Percentiles rank a stretch among this genome's conserved stretches.
Evolutionary conservation across 2,113 vertebrate species (phyloP).

Genomic region (Corvus hawaiiensis): DNA sequence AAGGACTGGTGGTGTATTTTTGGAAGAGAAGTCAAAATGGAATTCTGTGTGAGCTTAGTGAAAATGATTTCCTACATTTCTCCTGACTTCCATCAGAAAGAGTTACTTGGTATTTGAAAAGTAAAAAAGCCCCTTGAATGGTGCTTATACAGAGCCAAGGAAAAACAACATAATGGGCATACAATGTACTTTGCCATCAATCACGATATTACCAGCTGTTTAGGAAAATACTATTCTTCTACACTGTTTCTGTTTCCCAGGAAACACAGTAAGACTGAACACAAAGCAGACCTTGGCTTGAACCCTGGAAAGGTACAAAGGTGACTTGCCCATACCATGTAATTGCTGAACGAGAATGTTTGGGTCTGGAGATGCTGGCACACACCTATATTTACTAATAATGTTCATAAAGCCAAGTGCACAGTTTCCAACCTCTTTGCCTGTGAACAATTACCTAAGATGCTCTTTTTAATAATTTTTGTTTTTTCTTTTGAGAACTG

Average conservation of each 20-base stretch:
- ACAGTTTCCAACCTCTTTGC: background rate
- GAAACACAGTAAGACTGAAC: constrained; percentile 40
- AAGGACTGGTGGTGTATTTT: background rate
- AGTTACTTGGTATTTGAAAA: background rate
- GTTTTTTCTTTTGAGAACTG: background rate
- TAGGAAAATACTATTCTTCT: background rate
- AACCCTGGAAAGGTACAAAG: constrained; percentile 52
- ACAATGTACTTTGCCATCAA: background rate
- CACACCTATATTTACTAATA: constrained; percentile 32
- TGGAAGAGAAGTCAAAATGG: background rate
- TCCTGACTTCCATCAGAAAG: background rate
- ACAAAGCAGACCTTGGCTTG: constrained; percentile 24
- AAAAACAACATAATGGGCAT: background rate
- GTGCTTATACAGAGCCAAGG: background rate
- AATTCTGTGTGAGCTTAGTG: background rate
- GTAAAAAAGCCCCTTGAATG: background rate
- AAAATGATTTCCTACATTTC: background rate
- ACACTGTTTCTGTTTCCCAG: constrained; percentile 24
- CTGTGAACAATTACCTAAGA: background rate
- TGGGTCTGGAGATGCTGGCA: constrained; percentile 22
- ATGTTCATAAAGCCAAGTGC: background rate
- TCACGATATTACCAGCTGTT: background rate
- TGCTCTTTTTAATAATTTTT: background rate
- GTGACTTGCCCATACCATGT: background rate
- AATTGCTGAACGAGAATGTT: background rate